Conservation (phyloP, 2,888 invertebrate species). For the Pedicia rivosa region DNA sequence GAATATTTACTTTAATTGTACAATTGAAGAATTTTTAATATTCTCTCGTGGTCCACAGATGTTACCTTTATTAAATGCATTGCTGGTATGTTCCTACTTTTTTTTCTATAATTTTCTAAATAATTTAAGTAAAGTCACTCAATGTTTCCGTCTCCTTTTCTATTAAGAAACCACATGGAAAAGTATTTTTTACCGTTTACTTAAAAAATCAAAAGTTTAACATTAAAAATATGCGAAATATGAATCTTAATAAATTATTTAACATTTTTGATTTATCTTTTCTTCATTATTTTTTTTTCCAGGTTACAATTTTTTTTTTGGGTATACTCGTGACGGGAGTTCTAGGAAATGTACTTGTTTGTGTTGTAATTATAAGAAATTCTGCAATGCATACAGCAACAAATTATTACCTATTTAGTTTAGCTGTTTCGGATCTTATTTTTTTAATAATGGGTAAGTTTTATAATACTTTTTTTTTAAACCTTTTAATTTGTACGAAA, state of each 20-base stretch:
- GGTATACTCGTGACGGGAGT: conserved; percentile 70
- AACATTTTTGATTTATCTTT: no score
- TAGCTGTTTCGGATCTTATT: conserved; percentile 73
- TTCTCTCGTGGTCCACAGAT: conserved; percentile 44
- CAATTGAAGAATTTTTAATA: conserved; percentile 41
- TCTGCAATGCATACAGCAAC: conserved; percentile 77
- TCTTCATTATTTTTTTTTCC: conserved; percentile 12
- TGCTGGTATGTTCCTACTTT: conserved; percentile 24
- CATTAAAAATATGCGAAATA: no score
- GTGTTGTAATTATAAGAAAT: conserved; percentile 67
- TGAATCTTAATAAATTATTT: no score
- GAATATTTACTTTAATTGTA: conserved; percentile 36
- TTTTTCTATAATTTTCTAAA: neutral
- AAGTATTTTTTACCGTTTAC: no score
- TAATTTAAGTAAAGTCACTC: neutral
- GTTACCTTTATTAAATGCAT: conserved; percentile 37
- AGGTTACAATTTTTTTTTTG: conserved; percentile 50
- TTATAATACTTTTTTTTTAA: no score
- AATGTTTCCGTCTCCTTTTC: no score
- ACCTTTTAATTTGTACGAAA: no score
- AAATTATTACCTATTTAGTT: conserved; percentile 79
- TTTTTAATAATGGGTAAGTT: conserved; percentile 66
- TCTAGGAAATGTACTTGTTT: conserved; percentile 69
- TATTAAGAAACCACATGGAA: no score
- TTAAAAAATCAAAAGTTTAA: no score